Percentiles rank a stretch among this genome's conserved stretches.
These are phyloP conservation scores for Amphimedon queenslandica DNA, from an alignment of 37 sponge, comb jelly and placozoan species.

Conservation along the genomic window DNA sequence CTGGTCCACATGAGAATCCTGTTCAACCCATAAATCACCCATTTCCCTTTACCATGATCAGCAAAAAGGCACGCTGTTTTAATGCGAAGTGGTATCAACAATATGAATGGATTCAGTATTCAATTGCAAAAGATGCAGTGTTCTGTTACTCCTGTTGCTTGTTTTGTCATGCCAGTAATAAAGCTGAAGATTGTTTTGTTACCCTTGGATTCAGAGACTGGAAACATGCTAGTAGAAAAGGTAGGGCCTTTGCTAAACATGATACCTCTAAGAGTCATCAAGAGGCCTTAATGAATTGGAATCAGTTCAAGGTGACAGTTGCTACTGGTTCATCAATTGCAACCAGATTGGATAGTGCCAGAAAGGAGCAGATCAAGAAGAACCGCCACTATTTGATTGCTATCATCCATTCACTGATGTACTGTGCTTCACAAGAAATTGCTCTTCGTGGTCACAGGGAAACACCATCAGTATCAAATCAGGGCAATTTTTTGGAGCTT, in stretches of 20 bases:
- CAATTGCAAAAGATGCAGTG: constrained; percentile 24
- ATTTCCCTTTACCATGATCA: neutral
- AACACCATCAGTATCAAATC: no score
- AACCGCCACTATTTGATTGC: no score
- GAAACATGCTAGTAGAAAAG: constrained; percentile 6
- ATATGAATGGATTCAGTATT: constrained; percentile 34
- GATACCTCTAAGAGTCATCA: constrained; percentile 15
- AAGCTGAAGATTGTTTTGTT: neutral
- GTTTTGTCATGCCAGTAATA: constrained; percentile 1
- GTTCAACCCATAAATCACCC: neutral
- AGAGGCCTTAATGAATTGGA: no score
- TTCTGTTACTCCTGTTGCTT: constrained; percentile 38
- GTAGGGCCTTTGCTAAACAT: constrained; percentile 15
- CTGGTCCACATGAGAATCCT: no score
- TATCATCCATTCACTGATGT: no score
- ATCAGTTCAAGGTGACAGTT: no score
- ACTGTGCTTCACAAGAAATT: no score
- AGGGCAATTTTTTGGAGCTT: no score
- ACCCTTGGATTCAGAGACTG: constrained; percentile 34
- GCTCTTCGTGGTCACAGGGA: no score
- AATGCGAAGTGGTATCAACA: constrained; percentile 18
- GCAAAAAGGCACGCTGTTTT: constrained; percentile 2
- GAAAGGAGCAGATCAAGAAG: no score
- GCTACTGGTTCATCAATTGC: no score
- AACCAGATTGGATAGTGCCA: no score